Base-by-base conservation (phyloP, 2,888 invertebrate species). In the Antitype chi region DNA sequence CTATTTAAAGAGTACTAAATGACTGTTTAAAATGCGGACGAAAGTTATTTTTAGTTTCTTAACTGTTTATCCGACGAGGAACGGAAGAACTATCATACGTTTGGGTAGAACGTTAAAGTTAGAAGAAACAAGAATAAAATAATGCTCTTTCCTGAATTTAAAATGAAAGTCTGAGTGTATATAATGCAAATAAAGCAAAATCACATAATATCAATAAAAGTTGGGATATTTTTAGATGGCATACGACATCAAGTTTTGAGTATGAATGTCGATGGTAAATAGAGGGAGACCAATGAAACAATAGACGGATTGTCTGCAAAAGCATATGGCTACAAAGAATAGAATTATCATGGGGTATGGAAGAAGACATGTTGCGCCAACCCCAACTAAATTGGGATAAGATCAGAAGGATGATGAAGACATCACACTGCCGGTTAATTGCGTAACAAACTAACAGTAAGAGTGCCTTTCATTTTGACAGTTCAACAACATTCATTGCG, bases 1-100 rank as follows among this genome's bases (percentile, higher is more conserved):
- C 83, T 87, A 86, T 86, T 87, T 87, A 74, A 78, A 82, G 80
- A 78, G 83, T 70, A 80, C 75, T 74, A 87, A 85, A 80, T 82
- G 70, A 66, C 74, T 76, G 76, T 80, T 83, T 75, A 82, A 85
- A 82, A 82, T 75, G 77, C 75, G 74, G 72, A 82, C 80, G 71
- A 74, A 67, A 74, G 64, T n/a, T 84, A 87, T 74, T 81, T 81
- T 82, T 87, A 85, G 76, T 64, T 70, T 52, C 55, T 70, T 71
- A 66, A 72, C 66, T 55, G 64, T 76, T 85, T 76, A 80, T 68
- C 60, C 67, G 75, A 63, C 67, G 64, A 64, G 59, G 64, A 80
- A 64, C 84, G 76, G 84, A 86, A 76, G 74, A 79, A 74, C 69
- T 74, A 68, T 73, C 64, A 67, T 78, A 74, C 72, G 64, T 67